Conservation (phyloP, 53 echinoderm and acorn worm genomes). For the Astropecten irregularis region DNA sequence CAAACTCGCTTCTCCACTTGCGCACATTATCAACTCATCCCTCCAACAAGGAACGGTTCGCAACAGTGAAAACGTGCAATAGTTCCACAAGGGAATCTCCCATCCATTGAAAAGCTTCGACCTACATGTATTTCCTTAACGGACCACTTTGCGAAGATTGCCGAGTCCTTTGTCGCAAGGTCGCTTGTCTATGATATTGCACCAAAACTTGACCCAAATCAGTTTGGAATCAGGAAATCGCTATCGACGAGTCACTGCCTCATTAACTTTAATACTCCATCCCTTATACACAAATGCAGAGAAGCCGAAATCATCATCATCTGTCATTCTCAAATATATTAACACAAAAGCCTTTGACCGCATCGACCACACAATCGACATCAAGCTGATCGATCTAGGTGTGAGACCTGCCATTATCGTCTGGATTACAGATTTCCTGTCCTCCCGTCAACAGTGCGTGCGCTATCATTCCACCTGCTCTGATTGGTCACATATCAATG, state of each 20-base stretch:
- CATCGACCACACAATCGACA: neutral
- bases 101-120: neutral
- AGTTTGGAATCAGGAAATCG: slow-evolving; percentile 1
- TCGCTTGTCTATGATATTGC: neutral
- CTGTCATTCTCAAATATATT: neutral
- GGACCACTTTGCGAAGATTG: slow-evolving; percentile 29
- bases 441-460: neutral
- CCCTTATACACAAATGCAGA: neutral
- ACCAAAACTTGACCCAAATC: neutral
- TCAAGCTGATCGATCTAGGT: slow-evolving; percentile 1
- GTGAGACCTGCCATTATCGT: neutral
- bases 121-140: slow-evolving; percentile 16
- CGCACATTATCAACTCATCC: neutral
- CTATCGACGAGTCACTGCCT: slow-evolving; percentile 19
- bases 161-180: neutral
- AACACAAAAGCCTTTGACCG: neutral
- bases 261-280: slow-evolving; percentile 4
- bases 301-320: neutral
- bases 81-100: neutral
- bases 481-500: neutral
- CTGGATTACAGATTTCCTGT: neutral
- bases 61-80: slow-evolving; percentile 1
- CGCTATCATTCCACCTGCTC: slow-evolving; percentile 9
- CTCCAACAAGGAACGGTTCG: neutral
- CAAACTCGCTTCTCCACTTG: slow-evolving; percentile 2